These are phyloP conservation scores for Alligator sinensis DNA, from an alignment of 2,113 vertebrate genomes.

Conservation along the genomic window DNA sequence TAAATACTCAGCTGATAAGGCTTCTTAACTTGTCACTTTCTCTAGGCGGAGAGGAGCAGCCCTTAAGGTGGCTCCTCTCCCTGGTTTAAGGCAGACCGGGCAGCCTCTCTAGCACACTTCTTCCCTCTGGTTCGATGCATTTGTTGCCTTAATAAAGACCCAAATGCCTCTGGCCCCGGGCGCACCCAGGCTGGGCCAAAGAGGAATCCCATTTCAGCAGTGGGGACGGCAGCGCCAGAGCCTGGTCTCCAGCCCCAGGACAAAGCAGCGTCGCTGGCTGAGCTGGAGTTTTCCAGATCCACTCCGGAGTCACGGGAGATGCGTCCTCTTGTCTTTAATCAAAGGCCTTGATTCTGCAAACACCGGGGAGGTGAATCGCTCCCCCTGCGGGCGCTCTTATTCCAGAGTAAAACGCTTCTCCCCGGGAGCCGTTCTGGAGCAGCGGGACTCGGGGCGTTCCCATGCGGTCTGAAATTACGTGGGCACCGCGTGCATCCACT, in stretches of 20 bases:
- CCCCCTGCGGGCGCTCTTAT: not conserved
- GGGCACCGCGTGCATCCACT: too few species aligned
- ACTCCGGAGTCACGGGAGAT: not conserved
- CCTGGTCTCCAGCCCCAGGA: not conserved
- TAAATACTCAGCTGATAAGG: slow-evolving; percentile 79
- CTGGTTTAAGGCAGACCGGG: slow-evolving; percentile 52
- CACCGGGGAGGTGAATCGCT: not conserved
- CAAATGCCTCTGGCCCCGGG: too few species aligned
- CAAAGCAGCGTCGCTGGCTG: too few species aligned
- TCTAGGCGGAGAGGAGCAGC: not conserved
- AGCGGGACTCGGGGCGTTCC: too few species aligned
- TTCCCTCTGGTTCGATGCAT: too few species aligned
- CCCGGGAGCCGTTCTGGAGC: too few species aligned
- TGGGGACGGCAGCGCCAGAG: not conserved
- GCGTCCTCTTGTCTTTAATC: too few species aligned
- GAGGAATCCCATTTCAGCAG: not conserved
- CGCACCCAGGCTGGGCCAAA: too few species aligned
- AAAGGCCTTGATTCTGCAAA: not conserved
- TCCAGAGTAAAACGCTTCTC: not conserved
- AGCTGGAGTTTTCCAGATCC: rapidly evolving
- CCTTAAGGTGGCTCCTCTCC: slow-evolving; percentile 60
- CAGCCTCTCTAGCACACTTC: not conserved
- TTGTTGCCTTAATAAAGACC: too few species aligned
- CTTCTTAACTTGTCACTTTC: slow-evolving; percentile 68
- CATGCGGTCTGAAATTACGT: too few species aligned